Conservation (phyloP, 2,113 vertebrate genomes). For the Stomatorhinus ivindoensis region DNA sequence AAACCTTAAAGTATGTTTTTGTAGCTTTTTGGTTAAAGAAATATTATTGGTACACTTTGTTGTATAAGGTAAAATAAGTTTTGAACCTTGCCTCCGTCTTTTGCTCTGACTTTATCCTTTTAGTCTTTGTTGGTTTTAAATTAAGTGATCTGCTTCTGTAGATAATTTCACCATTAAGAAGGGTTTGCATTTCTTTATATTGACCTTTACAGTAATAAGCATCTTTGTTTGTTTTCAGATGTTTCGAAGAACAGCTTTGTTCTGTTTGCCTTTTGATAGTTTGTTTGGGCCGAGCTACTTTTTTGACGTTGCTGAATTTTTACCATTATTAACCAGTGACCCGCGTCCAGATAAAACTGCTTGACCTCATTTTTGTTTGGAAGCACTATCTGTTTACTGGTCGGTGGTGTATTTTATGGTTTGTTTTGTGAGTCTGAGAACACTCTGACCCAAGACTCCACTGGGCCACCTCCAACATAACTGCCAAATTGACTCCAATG, state of each 20-base stretch:
- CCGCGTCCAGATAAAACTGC: neutral
- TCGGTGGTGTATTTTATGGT: neutral
- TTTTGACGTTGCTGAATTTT: neutral
- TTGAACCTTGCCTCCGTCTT: neutral
- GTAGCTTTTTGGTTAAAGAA: neutral
- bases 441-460: too few species aligned
- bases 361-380: neutral
- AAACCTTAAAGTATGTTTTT: neutral
- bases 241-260: neutral
- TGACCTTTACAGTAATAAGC: neutral
- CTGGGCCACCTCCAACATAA: neutral
- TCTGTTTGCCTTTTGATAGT: neutral
- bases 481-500: neutral
- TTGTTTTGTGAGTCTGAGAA: neutral
- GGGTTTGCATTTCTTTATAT: neutral
- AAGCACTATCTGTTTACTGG: neutral
- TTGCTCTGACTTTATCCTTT: neutral
- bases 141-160: neutral
- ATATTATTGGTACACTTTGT: neutral
- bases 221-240: neutral
- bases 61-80: neutral
- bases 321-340: neutral
- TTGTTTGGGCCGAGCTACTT: neutral
- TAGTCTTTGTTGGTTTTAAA: neutral
- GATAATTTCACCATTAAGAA: neutral